Base-by-base conservation (phyloP, 2,888 invertebrate genomes). In the Trissolcus japonicus region DNA sequence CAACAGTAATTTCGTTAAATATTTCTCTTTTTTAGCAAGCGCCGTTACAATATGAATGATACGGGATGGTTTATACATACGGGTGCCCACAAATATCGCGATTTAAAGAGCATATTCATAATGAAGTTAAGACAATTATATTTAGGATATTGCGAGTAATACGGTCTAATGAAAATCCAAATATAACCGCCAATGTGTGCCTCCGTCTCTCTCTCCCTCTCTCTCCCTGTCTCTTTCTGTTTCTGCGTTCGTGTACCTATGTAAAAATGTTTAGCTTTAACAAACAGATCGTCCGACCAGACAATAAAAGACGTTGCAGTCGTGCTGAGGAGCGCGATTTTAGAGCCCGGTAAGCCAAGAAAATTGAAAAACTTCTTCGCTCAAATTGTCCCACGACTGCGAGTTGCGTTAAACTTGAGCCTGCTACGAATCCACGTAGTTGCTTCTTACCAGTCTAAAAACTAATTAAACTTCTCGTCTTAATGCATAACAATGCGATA, bases 291-390 rank as follows among this genome's bases (percentile, higher is more conserved):
- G 66, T 19, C 9, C 41, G 59, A 41, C 65, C 76, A 79, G 80
- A 81, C 71, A 79, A 82, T 82, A 82, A 80, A 79, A 83, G 69
- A 67, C 68, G 54, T 80, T 77, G 73, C 56, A 61, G 50, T 79
- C 77, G 76, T 80, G 72, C 75, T 53, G 72, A 69, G n/a, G 54
- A 78, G 75, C 62, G 80, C 77, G 73, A 61, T 50, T 63, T 76
- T 66, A 74, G 79, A 84, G 81, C 80, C 73, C 48, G 43, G 78
- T 79, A 83, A 83, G 81, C 81, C 79, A 80, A 80, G 86, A 84
- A 89, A 88, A 89, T 89, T 89, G 89, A 88, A 89, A 89, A 89
- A 89, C 88, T 89, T 89, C 83, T 79, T 66, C 72, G 79, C 79
- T 83, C 85, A 87, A 87, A 88, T 87, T 87, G 88, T 87, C 83